Base-by-base conservation (phyloP, 2,113 vertebrate genomes). In the Kryptolebias marmoratus region DNA sequence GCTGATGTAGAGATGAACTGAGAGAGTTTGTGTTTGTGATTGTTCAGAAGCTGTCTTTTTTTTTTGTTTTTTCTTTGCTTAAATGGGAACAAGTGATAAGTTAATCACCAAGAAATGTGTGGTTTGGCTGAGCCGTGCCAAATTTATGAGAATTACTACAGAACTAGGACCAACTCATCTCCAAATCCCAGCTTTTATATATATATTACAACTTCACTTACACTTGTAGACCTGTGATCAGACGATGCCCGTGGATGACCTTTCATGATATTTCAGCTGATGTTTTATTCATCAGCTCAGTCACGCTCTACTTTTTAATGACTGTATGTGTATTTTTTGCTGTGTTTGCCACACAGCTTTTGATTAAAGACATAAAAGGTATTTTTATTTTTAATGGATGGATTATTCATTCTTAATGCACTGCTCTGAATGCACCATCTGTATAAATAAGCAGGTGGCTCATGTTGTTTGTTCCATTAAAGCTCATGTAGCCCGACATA, bases 381-480 rank as follows among this genome's bases (percentile, higher is more conserved):
- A 5, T 15, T 50, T 11, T 59, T 31, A 42, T 60, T 59, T 63
- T 13, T 28, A 7, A 45, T n/a, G 12, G 76, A 66, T 55, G n/a
- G 16, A 30, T 72, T 48, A 79, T 71, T 79, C 71, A 77, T 76
- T 69, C 64, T 73, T 74, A 27, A 49, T 62, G 28, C 59, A 52
- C 55, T 28, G 53, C 67, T 62, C 79, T 71, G 55, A 81, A 64
- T 66, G 71, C 68, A 60, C 69, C 56, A 67, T 79, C 77, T 78
- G 75, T 63, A 81, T 78, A 80, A 79, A 75, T 64, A 75, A 75
- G 60, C 64, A 77, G 65, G 53, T 81, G 42, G 61, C 73, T 73
- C 68, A 72, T 64, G 75, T 75, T 80, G 86, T 81, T 87, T 87
- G 81, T 86, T 91, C 82, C 83, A 88, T 85, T 79, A 80, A 72